Conservation (phyloP, 2,888 invertebrate species). For the Tipula unca region DNA sequence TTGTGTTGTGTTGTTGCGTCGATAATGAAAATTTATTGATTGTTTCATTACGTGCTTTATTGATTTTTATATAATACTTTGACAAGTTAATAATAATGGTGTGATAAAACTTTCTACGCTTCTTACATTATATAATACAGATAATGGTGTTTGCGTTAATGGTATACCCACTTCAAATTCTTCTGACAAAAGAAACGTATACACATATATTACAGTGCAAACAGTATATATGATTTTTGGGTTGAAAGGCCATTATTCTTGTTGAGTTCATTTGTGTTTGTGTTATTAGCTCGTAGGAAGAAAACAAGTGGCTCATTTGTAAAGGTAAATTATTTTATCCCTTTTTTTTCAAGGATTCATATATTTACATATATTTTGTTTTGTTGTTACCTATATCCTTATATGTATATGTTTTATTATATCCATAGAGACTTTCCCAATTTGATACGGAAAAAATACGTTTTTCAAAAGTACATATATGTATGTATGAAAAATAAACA, state of each 20-base stretch:
- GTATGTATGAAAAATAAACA: background rate
- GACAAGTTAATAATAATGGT: background rate
- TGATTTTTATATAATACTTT: background rate
- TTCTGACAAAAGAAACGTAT: background rate
- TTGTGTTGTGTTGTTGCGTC: background rate
- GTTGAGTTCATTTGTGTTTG: background rate
- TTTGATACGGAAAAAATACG: background rate
- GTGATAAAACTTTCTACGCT: background rate
- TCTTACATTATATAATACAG: background rate
- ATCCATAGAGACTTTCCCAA: background rate
- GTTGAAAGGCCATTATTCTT: background rate
- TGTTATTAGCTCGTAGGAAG: background rate
- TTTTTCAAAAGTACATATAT: background rate
- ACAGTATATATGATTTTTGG: background rate
- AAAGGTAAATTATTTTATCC: background rate
- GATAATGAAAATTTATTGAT: background rate
- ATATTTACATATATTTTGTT: background rate
- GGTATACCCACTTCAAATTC: background rate
- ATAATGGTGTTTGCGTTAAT: background rate
- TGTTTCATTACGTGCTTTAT: background rate
- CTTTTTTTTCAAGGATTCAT: background rate
- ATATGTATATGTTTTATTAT: background rate
- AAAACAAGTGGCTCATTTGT: background rate
- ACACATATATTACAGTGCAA: background rate
- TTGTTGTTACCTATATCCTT: background rate